Base-by-base conservation (phyloP, 1,140 invertebrate genomes). In the Lasioglossum baleicum region DNA sequence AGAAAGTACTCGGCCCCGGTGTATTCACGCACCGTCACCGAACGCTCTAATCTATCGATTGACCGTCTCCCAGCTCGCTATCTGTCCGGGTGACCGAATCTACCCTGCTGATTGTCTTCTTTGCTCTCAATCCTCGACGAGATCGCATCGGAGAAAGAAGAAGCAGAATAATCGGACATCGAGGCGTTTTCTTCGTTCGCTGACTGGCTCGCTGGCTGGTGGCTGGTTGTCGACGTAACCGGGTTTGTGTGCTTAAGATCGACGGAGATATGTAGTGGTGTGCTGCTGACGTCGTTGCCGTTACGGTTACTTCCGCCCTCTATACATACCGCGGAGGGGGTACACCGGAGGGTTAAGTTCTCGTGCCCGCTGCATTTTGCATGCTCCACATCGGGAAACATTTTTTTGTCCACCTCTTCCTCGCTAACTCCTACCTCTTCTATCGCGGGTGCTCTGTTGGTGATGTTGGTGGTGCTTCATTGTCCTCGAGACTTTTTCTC, bases 241-340 rank as follows among this genome's bases (percentile, higher is more conserved):
- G 69, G 65, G 65, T 53, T 70, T 65, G 31, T 64, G 74, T 31
- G 75, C 42, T 44, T 80, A 71, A 60, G 67, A 20, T 58, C 17
- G 17, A 35, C 35, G 35, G 7, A 22, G 65, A 61, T 65, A 72
- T 82, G 76, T 86, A 65, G 44, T 77, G 31, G 53, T 15, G 51
- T 81, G 58, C 61, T 83, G 84, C 84, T 86, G 85, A 86, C 85
- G 85, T 86, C 83, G 83, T 87, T 64, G 70, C 74, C 76, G 85
- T 85, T 83, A 85, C 84, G 75, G 82, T 80, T 53, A 88, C 84
- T 88, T 88, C 87, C 86, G 86, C 86, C 87, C 84, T 88, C 82
- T 86, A 83, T 81, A 61, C 44, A 63, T 48, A 78, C 42, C 56
- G 20, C 60, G 26, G 20, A 53, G 13, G 56, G 80, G 67, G 20